A percentile compares a stretch with the other conserved stretches of the same genome.
These are phyloP conservation scores for Aleiodes sp. DNA, from an alignment of 1,140 invertebrate species.

Conservation along the genomic window DNA sequence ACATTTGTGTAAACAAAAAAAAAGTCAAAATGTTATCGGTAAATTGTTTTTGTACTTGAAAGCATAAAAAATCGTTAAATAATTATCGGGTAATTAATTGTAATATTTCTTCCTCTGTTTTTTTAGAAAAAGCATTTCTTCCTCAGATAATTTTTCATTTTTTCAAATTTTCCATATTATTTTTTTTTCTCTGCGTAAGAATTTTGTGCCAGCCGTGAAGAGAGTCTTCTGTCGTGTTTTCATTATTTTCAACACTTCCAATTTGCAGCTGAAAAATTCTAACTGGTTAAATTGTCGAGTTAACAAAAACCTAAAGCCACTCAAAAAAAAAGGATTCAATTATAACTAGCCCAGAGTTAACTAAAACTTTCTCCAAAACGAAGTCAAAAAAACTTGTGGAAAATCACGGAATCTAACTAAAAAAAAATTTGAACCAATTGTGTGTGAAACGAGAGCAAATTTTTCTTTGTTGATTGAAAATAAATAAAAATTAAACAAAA, in stretches of 20 bases:
- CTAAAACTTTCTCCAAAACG: too few species aligned
- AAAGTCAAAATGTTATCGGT: not conserved
- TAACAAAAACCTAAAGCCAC: not conserved
- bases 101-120: slow-evolving; percentile 33
- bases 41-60: slow-evolving; percentile 20
- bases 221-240: not conserved
- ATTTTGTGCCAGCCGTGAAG: not conserved
- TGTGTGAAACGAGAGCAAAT: slow-evolving; percentile 30
- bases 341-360: too few species aligned
- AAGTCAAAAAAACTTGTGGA: too few species aligned
- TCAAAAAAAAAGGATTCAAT: not conserved
- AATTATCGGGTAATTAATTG: slow-evolving; percentile 28
- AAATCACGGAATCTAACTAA: too few species aligned
- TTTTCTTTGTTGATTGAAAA: slow-evolving; percentile 2
- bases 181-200: too few species aligned
- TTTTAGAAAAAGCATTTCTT: not conserved
- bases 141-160: not conserved
- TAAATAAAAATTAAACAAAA: slow-evolving; percentile 13
- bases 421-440: not conserved
- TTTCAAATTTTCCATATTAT: not conserved
- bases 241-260: too few species aligned
- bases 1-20: not conserved
- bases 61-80: slow-evolving; percentile 43
- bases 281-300: slow-evolving; percentile 1
- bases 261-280: slow-evolving; percentile 14